Evolutionary conservation across 2,113 vertebrate species (phyloP).

Genomic region (Colossoma macropomum): DNA sequence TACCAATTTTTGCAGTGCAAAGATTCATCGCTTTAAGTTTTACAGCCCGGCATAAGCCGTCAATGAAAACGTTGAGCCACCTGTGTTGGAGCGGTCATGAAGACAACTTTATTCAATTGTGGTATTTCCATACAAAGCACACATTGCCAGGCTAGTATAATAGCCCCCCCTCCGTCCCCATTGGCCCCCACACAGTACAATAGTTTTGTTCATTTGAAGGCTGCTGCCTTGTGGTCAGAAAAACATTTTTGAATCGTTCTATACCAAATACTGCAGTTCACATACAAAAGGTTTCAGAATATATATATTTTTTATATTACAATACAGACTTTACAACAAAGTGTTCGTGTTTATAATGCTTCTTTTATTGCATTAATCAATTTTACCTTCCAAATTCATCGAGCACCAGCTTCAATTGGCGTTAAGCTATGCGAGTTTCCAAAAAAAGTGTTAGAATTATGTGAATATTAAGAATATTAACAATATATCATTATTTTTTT

Average conservation of each 20-base stretch:
- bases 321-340: slow-evolving; percentile 82
- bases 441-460: slow-evolving; percentile 63
- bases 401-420: slow-evolving; percentile 71
- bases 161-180: slow-evolving; percentile 60
- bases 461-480: slow-evolving; percentile 65
- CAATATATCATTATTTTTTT: slow-evolving; percentile 45
- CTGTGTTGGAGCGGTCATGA: slow-evolving; percentile 74
- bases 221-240: slow-evolving; percentile 66
- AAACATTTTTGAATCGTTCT: slow-evolving; percentile 64
- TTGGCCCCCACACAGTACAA: slow-evolving; percentile 61
- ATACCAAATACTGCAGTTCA: slow-evolving; percentile 73
- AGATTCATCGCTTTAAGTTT: too few species aligned
- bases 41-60: not conserved
- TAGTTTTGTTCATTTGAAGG: slow-evolving; percentile 58
- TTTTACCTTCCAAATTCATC: slow-evolving; percentile 60
- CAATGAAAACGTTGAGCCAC: slow-evolving; percentile 74
- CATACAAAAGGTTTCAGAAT: slow-evolving; percentile 60
- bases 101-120: slow-evolving; percentile 82
- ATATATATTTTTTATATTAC: slow-evolving; percentile 78
- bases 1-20: too few species aligned
- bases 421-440: slow-evolving; percentile 62
- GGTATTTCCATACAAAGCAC: slow-evolving; percentile 81
- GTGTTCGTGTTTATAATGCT: slow-evolving; percentile 74
- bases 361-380: slow-evolving; percentile 79
- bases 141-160: slow-evolving; percentile 68